Percentiles rank a stretch among this genome's conserved stretches.
These are phyloP conservation scores for Himalopsyche japonica DNA, from an alignment of 2,888 invertebrate genomes.

Conservation along the genomic window DNA sequence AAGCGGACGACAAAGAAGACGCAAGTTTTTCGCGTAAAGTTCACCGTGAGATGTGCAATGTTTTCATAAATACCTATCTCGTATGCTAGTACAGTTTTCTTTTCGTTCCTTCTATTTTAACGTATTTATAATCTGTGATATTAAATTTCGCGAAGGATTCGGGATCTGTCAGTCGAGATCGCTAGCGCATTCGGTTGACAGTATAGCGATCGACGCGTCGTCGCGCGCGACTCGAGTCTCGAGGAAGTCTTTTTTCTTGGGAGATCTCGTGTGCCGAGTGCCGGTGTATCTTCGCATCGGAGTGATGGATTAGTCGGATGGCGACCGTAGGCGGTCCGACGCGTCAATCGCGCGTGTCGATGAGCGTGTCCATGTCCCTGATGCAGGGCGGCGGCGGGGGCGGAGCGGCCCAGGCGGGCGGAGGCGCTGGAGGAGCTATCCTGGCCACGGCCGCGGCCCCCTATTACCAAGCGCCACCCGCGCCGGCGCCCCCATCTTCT, in stretches of 20 bases:
- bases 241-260: conserved; percentile 3
- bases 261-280: not conserved
- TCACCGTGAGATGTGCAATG: conserved; percentile 20
- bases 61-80: conserved; percentile 8
- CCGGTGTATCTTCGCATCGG: conserved; percentile 48
- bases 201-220: not conserved
- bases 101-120: not conserved
- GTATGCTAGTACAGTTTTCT: not conserved
- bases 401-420: conserved; percentile 56
- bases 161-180: not conserved
- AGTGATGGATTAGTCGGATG: conserved; percentile 60
- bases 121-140: not conserved
- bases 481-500: conserved; percentile 63
- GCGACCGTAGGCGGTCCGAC: conserved; percentile 87
- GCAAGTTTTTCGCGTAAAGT: conserved; percentile 21
- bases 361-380: conserved; percentile 86
- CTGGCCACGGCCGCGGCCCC: conserved; percentile 75
- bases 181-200: not conserved
- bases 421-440: conserved; percentile 63
- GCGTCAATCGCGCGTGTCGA: conserved; percentile 89
- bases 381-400: conserved; percentile 70
- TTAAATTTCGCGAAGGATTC: not conserved
- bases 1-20: conserved; percentile 25
- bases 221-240: not conserved
- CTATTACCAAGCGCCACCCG: conserved; percentile 73